Percentiles rank a stretch among this genome's conserved stretches.
phyloP scores from a whole-genome alignment of 2,113 vertebrate species.

The Pangasianodon hypophthalmus region DNA sequence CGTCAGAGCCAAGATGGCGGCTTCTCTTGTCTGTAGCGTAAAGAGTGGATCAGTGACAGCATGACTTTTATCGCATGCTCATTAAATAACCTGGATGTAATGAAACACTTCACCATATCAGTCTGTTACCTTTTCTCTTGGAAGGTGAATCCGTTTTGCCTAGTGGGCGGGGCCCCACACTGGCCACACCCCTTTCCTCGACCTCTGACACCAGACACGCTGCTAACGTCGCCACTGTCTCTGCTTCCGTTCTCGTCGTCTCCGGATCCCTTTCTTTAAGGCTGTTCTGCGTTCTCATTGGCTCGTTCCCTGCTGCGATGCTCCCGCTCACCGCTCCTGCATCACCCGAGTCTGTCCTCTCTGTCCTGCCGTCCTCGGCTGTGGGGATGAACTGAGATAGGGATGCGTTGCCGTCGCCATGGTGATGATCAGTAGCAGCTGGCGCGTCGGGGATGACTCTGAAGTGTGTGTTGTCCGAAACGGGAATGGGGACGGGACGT shows the following conservation, averaged over 20 bases:
- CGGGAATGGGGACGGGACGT: conserved; percentile 70
- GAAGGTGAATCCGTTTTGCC: conserved; percentile 85
- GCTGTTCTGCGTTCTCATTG: neutral
- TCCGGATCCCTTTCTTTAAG: conserved; percentile 10
- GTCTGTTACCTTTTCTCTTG: conserved; percentile 83
- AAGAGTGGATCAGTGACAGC: neutral
- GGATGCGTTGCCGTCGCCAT: neutral
- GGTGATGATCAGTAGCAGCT: neutral
- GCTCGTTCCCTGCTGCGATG: conserved; percentile 40
- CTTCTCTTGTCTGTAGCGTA: conserved; percentile 85
- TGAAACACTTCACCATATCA: no score
- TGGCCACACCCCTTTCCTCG: conserved; percentile 61
- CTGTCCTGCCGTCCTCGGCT: neutral
- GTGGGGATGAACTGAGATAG: neutral
- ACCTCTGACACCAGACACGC: conserved; percentile 57
- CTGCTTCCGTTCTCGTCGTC: neutral
- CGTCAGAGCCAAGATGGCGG: conserved; percentile 89
- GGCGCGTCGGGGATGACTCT: conserved; percentile 73
- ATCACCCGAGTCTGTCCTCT: neutral
- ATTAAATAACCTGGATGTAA: neutral
- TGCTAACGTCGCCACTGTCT: conserved; percentile 48
- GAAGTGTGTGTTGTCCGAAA: conserved; percentile 83
- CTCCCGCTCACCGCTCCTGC: neutral
- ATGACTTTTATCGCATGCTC: neutral
- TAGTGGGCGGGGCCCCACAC: conserved; percentile 57